Evolutionary conservation across 2,888 invertebrate genomes (phyloP).

Genomic region (Acanthococcus lagerstroemiae): DNA sequence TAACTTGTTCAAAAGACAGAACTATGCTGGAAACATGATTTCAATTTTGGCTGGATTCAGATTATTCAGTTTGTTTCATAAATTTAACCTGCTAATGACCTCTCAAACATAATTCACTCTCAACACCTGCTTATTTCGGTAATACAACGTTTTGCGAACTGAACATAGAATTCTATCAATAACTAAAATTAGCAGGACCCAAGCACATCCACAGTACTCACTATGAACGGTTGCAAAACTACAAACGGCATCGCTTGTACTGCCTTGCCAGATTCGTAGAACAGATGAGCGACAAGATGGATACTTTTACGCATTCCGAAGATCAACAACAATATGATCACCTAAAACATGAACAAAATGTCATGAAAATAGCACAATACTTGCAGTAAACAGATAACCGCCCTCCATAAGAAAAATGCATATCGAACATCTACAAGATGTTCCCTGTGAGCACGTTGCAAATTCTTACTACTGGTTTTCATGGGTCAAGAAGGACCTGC

Average conservation of each 20-base stretch:
- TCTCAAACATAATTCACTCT: too few species aligned
- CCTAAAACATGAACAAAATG: constrained; percentile 37
- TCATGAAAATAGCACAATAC: neutral
- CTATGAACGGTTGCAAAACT: constrained; percentile 52
- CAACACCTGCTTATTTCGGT: too few species aligned
- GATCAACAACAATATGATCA: constrained; percentile 47
- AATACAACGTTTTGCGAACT: too few species aligned
- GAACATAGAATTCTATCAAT: neutral
- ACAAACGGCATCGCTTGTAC: constrained; percentile 52
- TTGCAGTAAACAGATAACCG: neutral
- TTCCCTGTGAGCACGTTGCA: too few species aligned
- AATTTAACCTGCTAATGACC: too few species aligned
- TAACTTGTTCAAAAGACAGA: too few species aligned
- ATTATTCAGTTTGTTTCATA: too few species aligned
- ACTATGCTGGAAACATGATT: too few species aligned
- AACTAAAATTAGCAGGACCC: neutral
- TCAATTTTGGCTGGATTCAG: too few species aligned
- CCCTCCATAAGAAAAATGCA: neutral
- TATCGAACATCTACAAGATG: too few species aligned
- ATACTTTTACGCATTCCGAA: constrained; percentile 54
- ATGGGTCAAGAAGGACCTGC: too few species aligned
- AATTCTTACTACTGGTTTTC: too few species aligned
- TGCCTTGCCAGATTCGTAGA: constrained; percentile 57
- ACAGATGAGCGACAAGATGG: constrained; percentile 51
- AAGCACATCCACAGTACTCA: constrained; percentile 44